phyloP scores from a whole-genome alignment of 2,113 vertebrate genomes.

The Cricetomys ansorgei region DNA sequence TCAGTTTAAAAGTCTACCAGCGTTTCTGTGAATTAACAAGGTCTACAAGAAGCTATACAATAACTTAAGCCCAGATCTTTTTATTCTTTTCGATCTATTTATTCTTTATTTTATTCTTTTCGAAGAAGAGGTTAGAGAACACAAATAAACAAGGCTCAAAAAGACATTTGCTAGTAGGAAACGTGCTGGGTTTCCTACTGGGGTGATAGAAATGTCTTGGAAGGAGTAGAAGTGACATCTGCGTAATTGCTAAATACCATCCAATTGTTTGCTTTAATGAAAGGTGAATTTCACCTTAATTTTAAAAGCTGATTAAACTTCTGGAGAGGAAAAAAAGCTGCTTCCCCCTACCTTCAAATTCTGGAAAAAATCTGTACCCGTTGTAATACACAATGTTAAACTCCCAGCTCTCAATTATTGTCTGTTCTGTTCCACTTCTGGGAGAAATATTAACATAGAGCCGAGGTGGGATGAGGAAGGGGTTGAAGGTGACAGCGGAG shows the following conservation, averaged over 20 bases:
- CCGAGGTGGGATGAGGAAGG: not conserved
- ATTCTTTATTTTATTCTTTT: too few relatives aligned
- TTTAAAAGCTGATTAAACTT: not conserved
- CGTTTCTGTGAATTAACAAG: not conserved
- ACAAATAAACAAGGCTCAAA: conserved; percentile 26
- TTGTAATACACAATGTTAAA: not conserved
- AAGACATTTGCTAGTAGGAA: not conserved
- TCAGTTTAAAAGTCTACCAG: not conserved
- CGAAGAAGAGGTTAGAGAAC: conserved; percentile 34
- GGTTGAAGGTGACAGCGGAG: not conserved
- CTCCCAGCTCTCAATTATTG: conserved; percentile 1
- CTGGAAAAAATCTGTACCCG: not conserved
- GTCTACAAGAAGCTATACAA: conserved; percentile 27
- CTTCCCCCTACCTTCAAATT: conserved; percentile 23
- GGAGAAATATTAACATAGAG: not conserved
- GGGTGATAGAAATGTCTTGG: not conserved
- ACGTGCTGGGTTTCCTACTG: not conserved
- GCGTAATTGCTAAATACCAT: not conserved
- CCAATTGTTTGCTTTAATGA: not conserved
- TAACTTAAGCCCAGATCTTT: conserved; percentile 23
- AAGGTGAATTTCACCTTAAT: conserved; percentile 21
- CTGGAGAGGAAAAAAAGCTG: not conserved
- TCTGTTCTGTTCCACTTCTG: not conserved
- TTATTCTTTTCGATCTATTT: conserved; percentile 40
- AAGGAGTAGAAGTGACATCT: not conserved